phyloP scores from a whole-genome alignment of 2,888 invertebrate genomes.

The Athetis lepigone region DNA sequence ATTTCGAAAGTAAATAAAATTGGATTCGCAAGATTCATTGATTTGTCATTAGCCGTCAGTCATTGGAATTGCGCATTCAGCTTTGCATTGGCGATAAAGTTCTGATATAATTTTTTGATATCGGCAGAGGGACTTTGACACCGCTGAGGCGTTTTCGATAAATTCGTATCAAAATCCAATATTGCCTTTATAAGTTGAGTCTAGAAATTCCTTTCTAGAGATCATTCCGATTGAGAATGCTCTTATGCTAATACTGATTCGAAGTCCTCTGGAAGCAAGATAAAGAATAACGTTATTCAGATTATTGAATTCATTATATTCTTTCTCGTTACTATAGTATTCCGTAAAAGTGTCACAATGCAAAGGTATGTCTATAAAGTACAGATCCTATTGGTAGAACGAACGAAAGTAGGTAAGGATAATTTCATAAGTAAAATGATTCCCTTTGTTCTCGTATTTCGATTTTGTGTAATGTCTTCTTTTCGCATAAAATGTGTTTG shows the following conservation, averaged over 20 bases:
- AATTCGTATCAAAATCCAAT: slow-evolving; percentile 86
- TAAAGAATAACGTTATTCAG: slow-evolving; percentile 59
- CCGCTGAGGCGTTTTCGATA: slow-evolving; percentile 78
- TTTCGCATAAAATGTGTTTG: slow-evolving; percentile 21
- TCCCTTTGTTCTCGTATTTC: slow-evolving; percentile 51
- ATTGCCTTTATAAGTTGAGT: slow-evolving; percentile 72
- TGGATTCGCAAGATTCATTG: slow-evolving; percentile 54
- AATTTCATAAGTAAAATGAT: slow-evolving; percentile 52
- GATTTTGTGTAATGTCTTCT: slow-evolving; percentile 37
- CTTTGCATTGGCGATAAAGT: slow-evolving; percentile 80
- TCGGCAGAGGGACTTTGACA: slow-evolving; percentile 80
- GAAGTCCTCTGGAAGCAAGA: slow-evolving; percentile 55
- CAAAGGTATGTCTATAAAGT: slow-evolving; percentile 51
- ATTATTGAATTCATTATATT: slow-evolving; percentile 62
- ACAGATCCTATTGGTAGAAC: slow-evolving; percentile 39
- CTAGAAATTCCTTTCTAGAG: slow-evolving; percentile 64
- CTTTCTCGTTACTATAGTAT: slow-evolving; percentile 40
- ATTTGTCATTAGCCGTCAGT: slow-evolving; percentile 65
- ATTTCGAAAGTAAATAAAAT: slow-evolving; percentile 45
- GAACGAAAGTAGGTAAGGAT: slow-evolving; percentile 36
- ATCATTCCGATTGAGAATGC: slow-evolving; percentile 77
- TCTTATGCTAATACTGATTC: slow-evolving; percentile 69
- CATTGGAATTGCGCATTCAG: slow-evolving; percentile 65
- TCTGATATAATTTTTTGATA: slow-evolving; percentile 86
- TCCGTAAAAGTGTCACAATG: slow-evolving; percentile 54